Conservation (phyloP, 1,140 invertebrate genomes). For the Drosophila paulistorum region DNA sequence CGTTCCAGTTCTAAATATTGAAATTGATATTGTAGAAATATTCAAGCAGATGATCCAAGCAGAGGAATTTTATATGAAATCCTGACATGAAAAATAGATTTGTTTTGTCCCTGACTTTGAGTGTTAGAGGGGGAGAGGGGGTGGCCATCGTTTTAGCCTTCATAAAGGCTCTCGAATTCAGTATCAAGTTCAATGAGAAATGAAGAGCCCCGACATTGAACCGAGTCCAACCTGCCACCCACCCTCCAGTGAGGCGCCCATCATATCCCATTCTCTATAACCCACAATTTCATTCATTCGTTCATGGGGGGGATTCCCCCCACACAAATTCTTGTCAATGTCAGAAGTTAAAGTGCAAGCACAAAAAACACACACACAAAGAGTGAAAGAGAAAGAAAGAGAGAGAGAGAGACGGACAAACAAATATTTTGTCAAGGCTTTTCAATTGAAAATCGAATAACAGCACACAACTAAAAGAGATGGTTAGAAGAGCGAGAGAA, state of each 20-base stretch:
- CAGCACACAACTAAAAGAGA: slow-evolving; percentile 7
- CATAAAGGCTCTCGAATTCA: slow-evolving; percentile 54
- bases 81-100: background rate
- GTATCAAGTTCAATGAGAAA: slow-evolving; percentile 78
- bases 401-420: slow-evolving; percentile 1
- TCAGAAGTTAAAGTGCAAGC: slow-evolving; percentile 52
- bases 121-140: background rate
- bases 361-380: background rate
- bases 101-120: slow-evolving; percentile 1
- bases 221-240: background rate
- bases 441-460: slow-evolving; percentile 48
- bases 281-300: slow-evolving; percentile 16
- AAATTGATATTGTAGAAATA: no score
- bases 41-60: background rate
- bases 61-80: background rate
- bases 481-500: background rate
- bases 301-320: background rate
- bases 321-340: slow-evolving; percentile 39
- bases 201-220: slow-evolving; percentile 76
- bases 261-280: background rate
- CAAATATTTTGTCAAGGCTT: slow-evolving; percentile 31
- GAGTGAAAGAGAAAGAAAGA: background rate
- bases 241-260: background rate
- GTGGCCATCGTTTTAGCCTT: background rate
- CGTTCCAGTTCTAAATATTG: no score